These are phyloP conservation scores for Piscicola geometra DNA, from an alignment of 2,888 invertebrate genomes.

Conservation along the genomic window DNA sequence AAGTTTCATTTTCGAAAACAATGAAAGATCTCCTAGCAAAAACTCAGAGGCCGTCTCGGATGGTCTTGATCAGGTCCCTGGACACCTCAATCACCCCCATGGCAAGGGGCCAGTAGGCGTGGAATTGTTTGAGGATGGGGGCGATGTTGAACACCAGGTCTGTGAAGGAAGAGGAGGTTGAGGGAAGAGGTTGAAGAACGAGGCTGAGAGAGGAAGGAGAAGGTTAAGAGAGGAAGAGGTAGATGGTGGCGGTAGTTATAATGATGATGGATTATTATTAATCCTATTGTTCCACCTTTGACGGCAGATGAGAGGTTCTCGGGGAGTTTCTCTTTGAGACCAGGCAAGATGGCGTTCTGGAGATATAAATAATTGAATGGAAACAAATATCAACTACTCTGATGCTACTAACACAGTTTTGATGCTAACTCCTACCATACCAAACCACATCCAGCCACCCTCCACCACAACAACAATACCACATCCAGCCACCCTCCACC, in stretches of 20 bases:
- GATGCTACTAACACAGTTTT: too few species aligned
- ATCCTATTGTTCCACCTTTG: neutral
- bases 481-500: neutral
- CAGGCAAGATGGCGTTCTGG: neutral
- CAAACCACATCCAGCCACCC: neutral
- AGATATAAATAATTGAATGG: neutral
- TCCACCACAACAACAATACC: neutral
- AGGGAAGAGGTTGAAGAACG: too few species aligned
- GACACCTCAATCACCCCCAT: conserved; percentile 34
- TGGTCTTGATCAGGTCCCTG: conserved; percentile 27
- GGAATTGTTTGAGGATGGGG: conserved; percentile 26
- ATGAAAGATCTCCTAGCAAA: too few species aligned
- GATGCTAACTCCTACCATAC: neutral
- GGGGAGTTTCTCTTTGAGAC: neutral
- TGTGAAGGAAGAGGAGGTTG: neutral
- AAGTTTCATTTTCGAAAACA: neutral
- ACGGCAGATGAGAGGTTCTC: neutral
- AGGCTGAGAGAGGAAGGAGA: neutral
- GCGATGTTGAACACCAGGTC: neutral
- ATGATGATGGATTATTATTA: neutral
- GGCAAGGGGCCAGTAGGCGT: conserved; percentile 37
- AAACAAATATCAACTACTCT: neutral
- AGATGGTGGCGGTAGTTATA: neutral
- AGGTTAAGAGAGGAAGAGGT: neutral
- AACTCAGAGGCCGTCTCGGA: conserved; percentile 2